Conservation (phyloP, 2,797 vertebrate species). For the Rhyacichthys aspro region DNA sequence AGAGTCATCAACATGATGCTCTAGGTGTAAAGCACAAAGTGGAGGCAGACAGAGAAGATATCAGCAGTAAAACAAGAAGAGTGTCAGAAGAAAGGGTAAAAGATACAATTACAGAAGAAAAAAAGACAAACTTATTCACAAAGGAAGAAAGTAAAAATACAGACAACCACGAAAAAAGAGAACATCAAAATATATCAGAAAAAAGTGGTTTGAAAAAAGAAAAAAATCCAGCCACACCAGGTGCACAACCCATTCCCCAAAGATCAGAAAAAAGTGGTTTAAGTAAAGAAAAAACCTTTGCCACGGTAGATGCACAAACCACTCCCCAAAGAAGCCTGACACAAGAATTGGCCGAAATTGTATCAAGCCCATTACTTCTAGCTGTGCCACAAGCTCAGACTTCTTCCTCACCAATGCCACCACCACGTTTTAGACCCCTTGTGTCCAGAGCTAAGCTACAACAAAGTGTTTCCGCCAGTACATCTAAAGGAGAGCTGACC, state of each 20-base stretch:
- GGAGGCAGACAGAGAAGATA: slow-evolving; percentile 8
- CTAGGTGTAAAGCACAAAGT: not conserved
- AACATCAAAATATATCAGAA: slow-evolving; percentile 6
- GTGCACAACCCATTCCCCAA: no score
- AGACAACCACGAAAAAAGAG: slow-evolving; percentile 6
- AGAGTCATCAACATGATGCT: slow-evolving; percentile 2
- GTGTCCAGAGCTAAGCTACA: slow-evolving; percentile 32
- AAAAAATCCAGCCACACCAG: not conserved
- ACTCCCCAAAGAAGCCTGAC: slow-evolving; percentile 61
- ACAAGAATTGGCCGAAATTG: slow-evolving; percentile 70
- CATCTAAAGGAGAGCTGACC: slow-evolving; percentile 11
- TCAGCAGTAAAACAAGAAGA: not conserved
- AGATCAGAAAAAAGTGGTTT: slow-evolving; percentile 4
- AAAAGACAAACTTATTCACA: not conserved
- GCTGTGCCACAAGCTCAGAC: slow-evolving; percentile 17
- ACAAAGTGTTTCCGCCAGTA: slow-evolving; percentile 8
- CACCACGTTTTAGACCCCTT: slow-evolving; percentile 66
- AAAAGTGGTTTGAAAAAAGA: no score
- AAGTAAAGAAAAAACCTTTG: not conserved
- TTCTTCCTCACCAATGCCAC: slow-evolving; percentile 34
- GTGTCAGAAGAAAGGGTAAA: slow-evolving; percentile 11
- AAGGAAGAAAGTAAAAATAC: slow-evolving; percentile 17
- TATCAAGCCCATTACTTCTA: slow-evolving; percentile 50
- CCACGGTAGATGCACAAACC: not conserved
- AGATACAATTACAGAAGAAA: slow-evolving; percentile 1